Evolutionary conservation across 2,797 vertebrate species (phyloP).

Genomic region (Lepus oiostolus): DNA sequence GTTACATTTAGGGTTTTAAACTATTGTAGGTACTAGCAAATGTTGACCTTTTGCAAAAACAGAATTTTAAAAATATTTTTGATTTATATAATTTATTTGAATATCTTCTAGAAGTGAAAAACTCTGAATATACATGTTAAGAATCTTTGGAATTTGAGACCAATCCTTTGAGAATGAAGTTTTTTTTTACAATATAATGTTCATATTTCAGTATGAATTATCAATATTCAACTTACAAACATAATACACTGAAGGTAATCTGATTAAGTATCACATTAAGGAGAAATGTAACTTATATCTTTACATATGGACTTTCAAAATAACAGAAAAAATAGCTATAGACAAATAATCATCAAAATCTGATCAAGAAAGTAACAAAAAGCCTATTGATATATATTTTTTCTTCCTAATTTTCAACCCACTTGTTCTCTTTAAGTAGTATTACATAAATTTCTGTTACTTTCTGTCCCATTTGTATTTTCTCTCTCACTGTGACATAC

Average conservation of each 20-base stretch:
- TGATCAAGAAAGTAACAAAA: neutral
- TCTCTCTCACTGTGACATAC: neutral
- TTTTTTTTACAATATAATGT: neutral
- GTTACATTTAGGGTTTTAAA: neutral
- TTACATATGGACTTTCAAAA: neutral
- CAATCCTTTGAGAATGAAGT: neutral
- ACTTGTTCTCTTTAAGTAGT: neutral
- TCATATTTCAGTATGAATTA: neutral
- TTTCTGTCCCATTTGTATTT: neutral
- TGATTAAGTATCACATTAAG: neutral
- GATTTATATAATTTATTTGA: neutral
- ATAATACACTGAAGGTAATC: neutral
- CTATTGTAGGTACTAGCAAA: neutral
- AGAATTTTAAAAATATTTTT: neutral
- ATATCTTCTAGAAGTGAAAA: neutral
- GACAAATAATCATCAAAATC: neutral
- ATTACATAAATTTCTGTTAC: neutral
- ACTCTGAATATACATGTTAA: neutral
- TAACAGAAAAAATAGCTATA: too few relatives aligned
- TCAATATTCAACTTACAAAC: neutral
- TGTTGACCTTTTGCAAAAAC: neutral
- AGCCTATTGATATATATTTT: neutral
- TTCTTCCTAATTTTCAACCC: neutral
- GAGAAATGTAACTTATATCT: neutral
- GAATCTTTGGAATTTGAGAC: slow-evolving; percentile 8